These are phyloP conservation scores for Macrotis lagotis DNA, from an alignment of 2,113 vertebrate species.

Conservation along the genomic window DNA sequence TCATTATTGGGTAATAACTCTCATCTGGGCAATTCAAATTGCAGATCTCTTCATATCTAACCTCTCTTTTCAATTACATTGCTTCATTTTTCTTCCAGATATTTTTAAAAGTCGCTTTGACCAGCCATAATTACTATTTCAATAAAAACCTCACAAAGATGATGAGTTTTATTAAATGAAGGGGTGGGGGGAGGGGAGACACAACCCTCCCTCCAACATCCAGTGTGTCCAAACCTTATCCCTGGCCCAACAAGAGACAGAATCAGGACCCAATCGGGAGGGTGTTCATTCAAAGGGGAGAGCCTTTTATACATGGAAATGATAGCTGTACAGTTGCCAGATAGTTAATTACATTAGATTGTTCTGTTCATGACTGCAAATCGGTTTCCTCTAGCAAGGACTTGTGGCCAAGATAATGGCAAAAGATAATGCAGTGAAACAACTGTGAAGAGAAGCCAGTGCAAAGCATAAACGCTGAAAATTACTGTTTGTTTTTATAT, in stretches of 20 bases:
- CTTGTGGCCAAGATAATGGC: constrained; percentile 80
- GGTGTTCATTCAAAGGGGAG: constrained; percentile 81
- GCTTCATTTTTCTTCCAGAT: constrained; percentile 63
- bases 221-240: constrained; percentile 53
- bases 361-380: constrained; percentile 76
- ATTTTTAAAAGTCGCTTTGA: constrained; percentile 72
- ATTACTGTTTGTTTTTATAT: constrained; percentile 77
- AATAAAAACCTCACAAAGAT: constrained; percentile 65
- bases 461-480: constrained; percentile 78
- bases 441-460: constrained; percentile 67
- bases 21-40: constrained; percentile 71
- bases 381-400: constrained; percentile 79
- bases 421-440: constrained; percentile 83
- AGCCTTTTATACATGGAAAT: constrained; percentile 83
- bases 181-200: not conserved
- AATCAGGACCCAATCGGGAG: constrained; percentile 80
- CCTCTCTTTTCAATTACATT: constrained; percentile 62
- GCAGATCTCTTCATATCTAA: constrained; percentile 68
- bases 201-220: not conserved
- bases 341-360: constrained; percentile 86
- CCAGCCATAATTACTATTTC: constrained; percentile 69
- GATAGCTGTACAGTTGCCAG: constrained; percentile 84
- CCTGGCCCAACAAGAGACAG: constrained; percentile 74
- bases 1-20: constrained; percentile 76
- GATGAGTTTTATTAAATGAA: constrained; percentile 54